phyloP scores from a whole-genome alignment of 2,888 invertebrate species.

The Cephus spinipes region DNA sequence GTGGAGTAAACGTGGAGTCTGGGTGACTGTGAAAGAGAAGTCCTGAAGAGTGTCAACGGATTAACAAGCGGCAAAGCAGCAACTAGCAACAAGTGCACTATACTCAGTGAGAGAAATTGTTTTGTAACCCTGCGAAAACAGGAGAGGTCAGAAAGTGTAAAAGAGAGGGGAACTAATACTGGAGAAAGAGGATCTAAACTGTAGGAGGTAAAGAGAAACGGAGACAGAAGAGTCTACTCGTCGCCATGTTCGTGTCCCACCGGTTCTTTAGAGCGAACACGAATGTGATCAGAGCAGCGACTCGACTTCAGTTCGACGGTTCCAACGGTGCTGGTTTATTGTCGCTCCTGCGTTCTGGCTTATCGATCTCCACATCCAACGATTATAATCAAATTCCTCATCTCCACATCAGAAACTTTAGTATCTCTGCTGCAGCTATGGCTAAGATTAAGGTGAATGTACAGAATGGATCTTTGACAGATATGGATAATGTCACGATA shows the following conservation, averaged over 20 bases:
- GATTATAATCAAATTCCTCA: background rate
- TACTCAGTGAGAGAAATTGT: conserved; percentile 5
- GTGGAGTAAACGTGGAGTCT: no score
- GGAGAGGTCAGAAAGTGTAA: conserved; percentile 17
- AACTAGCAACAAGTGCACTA: no score
- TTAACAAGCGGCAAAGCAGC: no score
- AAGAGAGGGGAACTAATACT: conserved; percentile 4
- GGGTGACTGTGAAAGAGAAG: no score
- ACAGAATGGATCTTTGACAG: background rate
- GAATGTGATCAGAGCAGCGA: conserved; percentile 44
- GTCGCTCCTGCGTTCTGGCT: conserved; percentile 15
- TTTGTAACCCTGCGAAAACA: conserved; percentile 8
- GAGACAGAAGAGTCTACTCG: conserved; percentile 11
- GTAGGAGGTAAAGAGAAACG: background rate
- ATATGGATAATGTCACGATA: no score
- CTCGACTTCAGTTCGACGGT: conserved; percentile 27
- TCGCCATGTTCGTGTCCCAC: conserved; percentile 54
- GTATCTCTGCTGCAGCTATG: conserved; percentile 49
- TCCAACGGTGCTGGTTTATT: conserved; percentile 33
- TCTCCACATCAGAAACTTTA: conserved; percentile 29
- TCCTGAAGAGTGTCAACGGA: no score
- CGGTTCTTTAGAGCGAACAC: conserved; percentile 42
- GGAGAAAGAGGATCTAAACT: conserved; percentile 9
- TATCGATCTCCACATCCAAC: conserved; percentile 3
- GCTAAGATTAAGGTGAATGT: conserved; percentile 58